phyloP scores from a whole-genome alignment of 1,140 invertebrate species.

The Panonychus citri region DNA sequence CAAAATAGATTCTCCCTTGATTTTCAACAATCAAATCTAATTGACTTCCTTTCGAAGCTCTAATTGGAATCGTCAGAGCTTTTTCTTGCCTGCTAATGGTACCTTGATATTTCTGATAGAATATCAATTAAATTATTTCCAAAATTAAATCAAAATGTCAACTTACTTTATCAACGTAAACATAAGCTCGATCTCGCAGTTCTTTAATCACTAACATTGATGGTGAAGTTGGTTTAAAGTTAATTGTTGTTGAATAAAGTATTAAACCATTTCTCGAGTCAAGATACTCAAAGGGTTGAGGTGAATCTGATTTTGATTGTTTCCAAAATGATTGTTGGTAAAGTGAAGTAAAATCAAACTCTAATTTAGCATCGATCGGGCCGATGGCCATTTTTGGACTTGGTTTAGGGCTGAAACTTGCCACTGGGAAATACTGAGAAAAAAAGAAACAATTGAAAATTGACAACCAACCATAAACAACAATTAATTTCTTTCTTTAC shows the following conservation, averaged over 20 bases:
- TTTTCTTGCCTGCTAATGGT: constrained; percentile 33
- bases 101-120: constrained; percentile 20
- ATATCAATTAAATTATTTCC: constrained; percentile 20
- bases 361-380: not conserved
- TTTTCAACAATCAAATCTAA: constrained; percentile 25
- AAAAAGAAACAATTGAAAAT: too few species aligned
- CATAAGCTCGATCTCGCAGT: constrained; percentile 42
- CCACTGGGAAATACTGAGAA: too few species aligned
- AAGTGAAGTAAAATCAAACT: not conserved
- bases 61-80: constrained; percentile 29
- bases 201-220: constrained; percentile 30
- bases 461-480: too few species aligned
- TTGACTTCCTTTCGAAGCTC: constrained; percentile 27
- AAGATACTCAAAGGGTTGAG: constrained; percentile 9
- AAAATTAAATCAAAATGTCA: not conserved
- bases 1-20: constrained; percentile 13
- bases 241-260: constrained; percentile 40
- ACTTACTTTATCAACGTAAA: constrained; percentile 39
- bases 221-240: constrained; percentile 26
- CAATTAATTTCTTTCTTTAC: too few species aligned
- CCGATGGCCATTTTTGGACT: not conserved
- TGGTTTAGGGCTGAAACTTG: not conserved
- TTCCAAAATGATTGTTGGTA: not conserved
- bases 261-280: constrained; percentile 32
- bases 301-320: not conserved